Base-by-base conservation (phyloP, 1,140 invertebrate genomes). In the Drosophila mojavensis region DNA sequence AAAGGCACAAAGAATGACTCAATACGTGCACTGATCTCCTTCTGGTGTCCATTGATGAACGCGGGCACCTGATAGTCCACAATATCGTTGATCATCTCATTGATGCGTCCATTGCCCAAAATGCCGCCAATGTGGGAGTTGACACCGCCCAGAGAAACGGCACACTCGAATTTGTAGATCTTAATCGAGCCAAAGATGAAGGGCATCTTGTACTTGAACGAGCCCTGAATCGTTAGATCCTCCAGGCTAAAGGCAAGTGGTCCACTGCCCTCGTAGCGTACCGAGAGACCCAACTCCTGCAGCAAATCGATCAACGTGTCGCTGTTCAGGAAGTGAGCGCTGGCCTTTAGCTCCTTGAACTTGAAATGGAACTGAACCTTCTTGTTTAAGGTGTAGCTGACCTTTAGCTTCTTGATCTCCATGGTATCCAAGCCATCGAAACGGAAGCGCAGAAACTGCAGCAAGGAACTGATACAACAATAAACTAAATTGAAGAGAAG, bases 181-280 rank as follows among this genome's bases (percentile, higher is more conserved):
- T 91, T 92, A 48, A 92, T 91, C 36, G 84, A 90, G 53, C 91
- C 91, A 53, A 85, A 91, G 39, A 92, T 68, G 71, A 86, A 75
- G 55, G 91, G 91, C 88, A 92, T 91, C 70, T 91, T 92, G 72
- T 92, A 92, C 59, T 92, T 92, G 78, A 92, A 92, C 48, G 82
- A 80, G n/a, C 91, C 91, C 53, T 86, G 60, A 47, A 92, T 71
- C n/a, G 78, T 75, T 0, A 92, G 75, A 69, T 92, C 66, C 26
- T 86, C 54, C 59, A 92, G 60, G 13, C 65, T 43, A 15, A 92
- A 91, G 60, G 77, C 55, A 26, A 92, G 11, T 4, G 88, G 88
- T 7, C 88, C 91, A 2, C 55, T 30, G 58, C 90, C 90, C 66
- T 91, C 84, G 53, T 91, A 92, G 13, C 84, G 81, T 30, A 91